These are phyloP conservation scores for Epiblema foenella DNA, from an alignment of 2,888 invertebrate species.

Conservation along the genomic window DNA sequence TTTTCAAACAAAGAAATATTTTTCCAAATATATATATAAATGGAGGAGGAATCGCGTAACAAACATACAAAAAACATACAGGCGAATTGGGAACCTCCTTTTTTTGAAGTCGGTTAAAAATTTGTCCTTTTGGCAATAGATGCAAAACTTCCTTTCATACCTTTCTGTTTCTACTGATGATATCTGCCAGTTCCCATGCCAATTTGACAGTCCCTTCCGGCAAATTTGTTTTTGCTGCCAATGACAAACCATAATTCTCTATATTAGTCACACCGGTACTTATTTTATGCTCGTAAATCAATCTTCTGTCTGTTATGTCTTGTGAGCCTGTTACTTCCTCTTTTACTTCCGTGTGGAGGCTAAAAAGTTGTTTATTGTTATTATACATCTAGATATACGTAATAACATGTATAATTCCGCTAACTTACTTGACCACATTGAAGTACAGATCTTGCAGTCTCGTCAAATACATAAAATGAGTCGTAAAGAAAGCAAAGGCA, in stretches of 20 bases:
- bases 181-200: slow-evolving; percentile 77
- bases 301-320: slow-evolving; percentile 59
- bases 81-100: too few relatives aligned
- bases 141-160: slow-evolving; percentile 54
- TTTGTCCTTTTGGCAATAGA: not conserved
- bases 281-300: slow-evolving; percentile 87
- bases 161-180: slow-evolving; percentile 67
- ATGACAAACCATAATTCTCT: slow-evolving; percentile 87
- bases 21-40: too few relatives aligned
- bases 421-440: slow-evolving; percentile 89
- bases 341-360: slow-evolving; percentile 72
- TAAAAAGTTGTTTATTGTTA: slow-evolving; percentile 48
- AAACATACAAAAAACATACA: too few relatives aligned
- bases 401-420: not conserved
- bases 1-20: too few relatives aligned
- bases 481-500: slow-evolving; percentile 88
- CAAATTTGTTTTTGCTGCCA: slow-evolving; percentile 86
- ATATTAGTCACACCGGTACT: slow-evolving; percentile 85
- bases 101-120: too few relatives aligned
- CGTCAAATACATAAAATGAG: slow-evolving; percentile 88
- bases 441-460: slow-evolving; percentile 86
- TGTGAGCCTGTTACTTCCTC: slow-evolving; percentile 60
- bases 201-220: slow-evolving; percentile 83
- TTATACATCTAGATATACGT: not conserved
- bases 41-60: too few relatives aligned